These are phyloP conservation scores for Drepana falcataria DNA, from an alignment of 2,888 invertebrate species.

Conservation along the genomic window DNA sequence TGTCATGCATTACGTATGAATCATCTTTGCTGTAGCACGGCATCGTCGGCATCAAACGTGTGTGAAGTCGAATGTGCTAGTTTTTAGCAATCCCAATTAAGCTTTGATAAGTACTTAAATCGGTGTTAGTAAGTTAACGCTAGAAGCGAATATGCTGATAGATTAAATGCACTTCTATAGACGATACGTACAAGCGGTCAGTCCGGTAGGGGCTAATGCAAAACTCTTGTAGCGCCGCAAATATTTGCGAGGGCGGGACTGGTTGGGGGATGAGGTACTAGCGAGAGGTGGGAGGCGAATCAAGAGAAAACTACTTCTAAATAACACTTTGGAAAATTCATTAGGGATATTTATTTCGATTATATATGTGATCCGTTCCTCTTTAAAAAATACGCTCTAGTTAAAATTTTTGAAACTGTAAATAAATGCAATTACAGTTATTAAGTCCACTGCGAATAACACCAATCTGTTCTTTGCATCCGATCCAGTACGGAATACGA, in stretches of 20 bases:
- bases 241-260: constrained; percentile 54
- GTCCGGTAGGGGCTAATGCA: constrained; percentile 56
- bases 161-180: constrained; percentile 41
- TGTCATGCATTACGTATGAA: constrained; percentile 51
- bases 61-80: not conserved
- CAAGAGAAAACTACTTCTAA: too few species aligned
- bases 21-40: constrained; percentile 9
- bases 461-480: constrained; percentile 11
- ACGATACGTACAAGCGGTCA: constrained; percentile 29
- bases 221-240: constrained; percentile 54
- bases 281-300: constrained; percentile 13
- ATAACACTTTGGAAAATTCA: too few species aligned
- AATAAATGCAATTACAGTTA: constrained; percentile 4
- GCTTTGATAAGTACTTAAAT: constrained; percentile 18
- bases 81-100: constrained; percentile 22
- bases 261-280: constrained; percentile 21
- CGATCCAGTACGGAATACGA: constrained; percentile 22
- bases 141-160: constrained; percentile 10
- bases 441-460: too few species aligned
- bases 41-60: not conserved
- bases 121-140: constrained; percentile 9
- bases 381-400: too few species aligned
- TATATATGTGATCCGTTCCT: too few species aligned
- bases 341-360: too few species aligned
- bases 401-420: constrained; percentile 15